Evolutionary conservation across 2,888 invertebrate genomes (phyloP), one percentile per base, ranked within the genome.

Genomic region (Ichneumoninae sp.): DNA sequence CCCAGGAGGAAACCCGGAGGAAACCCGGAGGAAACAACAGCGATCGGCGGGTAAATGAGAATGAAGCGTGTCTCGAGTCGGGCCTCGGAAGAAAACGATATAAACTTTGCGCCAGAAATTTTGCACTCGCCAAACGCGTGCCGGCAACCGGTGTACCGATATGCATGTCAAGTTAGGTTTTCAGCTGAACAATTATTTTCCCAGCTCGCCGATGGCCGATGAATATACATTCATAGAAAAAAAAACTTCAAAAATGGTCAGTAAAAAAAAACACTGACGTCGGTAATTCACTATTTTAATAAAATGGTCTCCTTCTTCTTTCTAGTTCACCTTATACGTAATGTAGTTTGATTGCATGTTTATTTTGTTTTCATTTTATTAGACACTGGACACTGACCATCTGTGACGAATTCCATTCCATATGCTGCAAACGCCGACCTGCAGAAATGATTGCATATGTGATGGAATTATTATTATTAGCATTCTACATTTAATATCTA

Each of bases 1-100:
- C 52, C 44, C 44, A 2, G 44, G 36, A 19, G 60, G 40, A 30
- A 30, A 68, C 52, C 65, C 5, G 44, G 36, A 19, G 60, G 40
- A 30, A 30, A 68, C 52, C 65, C 5, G n/a, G 52, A 76, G 74
- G 70, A 71, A 85, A 71, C 81, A 83, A 77, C 75, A 69, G 65
- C 86, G 70, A 76, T 71, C 74, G 75, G 52, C 40, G 65, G 78
- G 65, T 81, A 70, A 85, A 85, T 85, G 81, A 79, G 78, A 66
- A 85, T 50, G 75, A 75, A 78, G 57, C 74, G 77, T 81, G 81
- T 52, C 69, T 50, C 47, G 74, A 60, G 69, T 65, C 81, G 68
- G 44, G 50, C 44, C 52, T 33, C 71, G 57, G 6, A 44, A 44
- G 3, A 19, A 6, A 79, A 65, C 78, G 33, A 10, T 26, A 7